Base-by-base conservation (phyloP, 2,888 invertebrate genomes). In the Oscheius onirici region DNA sequence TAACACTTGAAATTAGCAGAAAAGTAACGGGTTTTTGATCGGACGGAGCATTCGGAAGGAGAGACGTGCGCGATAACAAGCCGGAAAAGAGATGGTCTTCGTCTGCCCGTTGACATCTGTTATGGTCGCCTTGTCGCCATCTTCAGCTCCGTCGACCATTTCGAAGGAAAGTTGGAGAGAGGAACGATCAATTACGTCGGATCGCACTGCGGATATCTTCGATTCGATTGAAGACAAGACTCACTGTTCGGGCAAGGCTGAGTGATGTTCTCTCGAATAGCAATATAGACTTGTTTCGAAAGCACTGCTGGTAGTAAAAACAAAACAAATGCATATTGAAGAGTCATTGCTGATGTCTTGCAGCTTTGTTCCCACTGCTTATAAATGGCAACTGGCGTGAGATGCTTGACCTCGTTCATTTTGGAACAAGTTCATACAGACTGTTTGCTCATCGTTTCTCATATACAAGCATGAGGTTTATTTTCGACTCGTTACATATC, bases 21-120 rank as follows among this genome's bases (percentile, higher is more conserved):
- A 34, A 15, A 44, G 63, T 65, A 24, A 79, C 69, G 84, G 84
- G 69, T 84, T 81, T 51, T 77, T 74, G 28, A 84, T 67, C 1
- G 78, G 74, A 24, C 72, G 68, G 5, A 75, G 76, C 78, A 83
- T 74, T 51, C 75, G 71, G 73, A 83, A 84, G 46, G 74, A 75
- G 6, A 84, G 69, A 49, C 76, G 74, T 1, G 84, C 81, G 24
- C 80, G 69, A 61, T 84, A 84, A 61, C 84, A 84, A 40, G 82
- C 83, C 10, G 84, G 84, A 54, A 84, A 84, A 58, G 75, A 71
- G 20, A 83, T 75, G 15, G 55, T 65, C 10, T 72, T 66, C 17
- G 79, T 71, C 52, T 81, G 71, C 20, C 79, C 79, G 44, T 75
- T 74, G 3, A 74, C 63, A 24, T 79, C 79, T 44, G 77, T 80